phyloP scores from a whole-genome alignment of 2,888 invertebrate species.

The Saturnia pavonia region DNA sequence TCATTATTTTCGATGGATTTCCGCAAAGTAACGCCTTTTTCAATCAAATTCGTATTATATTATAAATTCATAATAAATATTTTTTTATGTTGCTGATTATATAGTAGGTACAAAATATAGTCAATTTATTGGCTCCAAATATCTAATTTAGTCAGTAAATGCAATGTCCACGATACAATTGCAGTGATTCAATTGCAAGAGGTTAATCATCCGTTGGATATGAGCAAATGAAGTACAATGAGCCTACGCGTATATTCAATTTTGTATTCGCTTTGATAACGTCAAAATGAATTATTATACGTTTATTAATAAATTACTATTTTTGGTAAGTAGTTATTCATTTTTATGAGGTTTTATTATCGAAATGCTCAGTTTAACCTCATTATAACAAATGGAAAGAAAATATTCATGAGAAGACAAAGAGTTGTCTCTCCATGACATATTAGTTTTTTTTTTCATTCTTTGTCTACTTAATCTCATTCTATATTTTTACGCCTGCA shows the following conservation, averaged over 20 bases:
- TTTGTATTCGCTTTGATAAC: conserved; percentile 43
- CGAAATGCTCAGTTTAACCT: background rate
- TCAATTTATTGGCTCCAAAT: background rate
- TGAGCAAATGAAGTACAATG: conserved; percentile 46
- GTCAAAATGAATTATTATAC: conserved; percentile 36
- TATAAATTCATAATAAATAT: background rate
- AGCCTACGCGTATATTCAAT: conserved; percentile 38
- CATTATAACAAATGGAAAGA: background rate
- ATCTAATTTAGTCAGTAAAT: conserved; percentile 18
- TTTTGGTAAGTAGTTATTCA: background rate
- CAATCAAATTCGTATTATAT: no score
- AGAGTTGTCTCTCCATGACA: no score
- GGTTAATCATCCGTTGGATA: conserved; percentile 43
- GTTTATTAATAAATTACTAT: conserved; percentile 13
- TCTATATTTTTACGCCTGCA: no score
- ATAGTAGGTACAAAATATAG: background rate
- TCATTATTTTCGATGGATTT: no score
- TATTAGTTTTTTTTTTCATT: no score
- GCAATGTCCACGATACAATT: conserved; percentile 21
- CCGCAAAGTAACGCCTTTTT: no score
- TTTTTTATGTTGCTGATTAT: background rate
- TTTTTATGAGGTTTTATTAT: background rate
- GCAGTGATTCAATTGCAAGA: conserved; percentile 36
- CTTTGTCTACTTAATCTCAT: no score
- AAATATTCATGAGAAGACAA: no score